Evolutionary conservation across 2,888 invertebrate genomes (phyloP), one percentile per base, ranked within the genome.

Genomic region (Leptinotarsa rubiginosa): DNA sequence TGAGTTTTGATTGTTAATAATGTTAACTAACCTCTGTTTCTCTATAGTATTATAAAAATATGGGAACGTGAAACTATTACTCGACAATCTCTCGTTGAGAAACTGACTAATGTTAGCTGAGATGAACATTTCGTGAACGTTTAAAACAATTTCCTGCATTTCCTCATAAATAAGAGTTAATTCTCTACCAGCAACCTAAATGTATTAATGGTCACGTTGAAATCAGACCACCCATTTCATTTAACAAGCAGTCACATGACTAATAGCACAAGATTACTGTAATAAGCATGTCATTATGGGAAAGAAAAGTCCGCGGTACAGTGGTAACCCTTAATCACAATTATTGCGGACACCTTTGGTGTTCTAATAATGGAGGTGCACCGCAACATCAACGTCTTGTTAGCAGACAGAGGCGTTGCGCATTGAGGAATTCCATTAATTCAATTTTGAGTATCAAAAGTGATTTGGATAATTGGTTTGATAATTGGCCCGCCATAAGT

Each of bases 221-320:
- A 73, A 75, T 70, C 71, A 83, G 85, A 85, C 85, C 85, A 85
- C 85, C 85, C 83, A 84, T 79, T 78, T 79, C 78, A 82, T 81
- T 82, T 83, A 85, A 84, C 83, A 83, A 84, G 82, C 83, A 82
- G 79, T 85, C 83, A 83, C 81, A 84, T 85, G 85, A 85, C 86
- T 86, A 86, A 86, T 86, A 85, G 85, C 81, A 78, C 80, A 82
- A 84, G 83, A 86, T 86, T 85, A 86, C 86, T 81, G 84, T 85
- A 85, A 86, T 86, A 86, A 85, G 80, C 84, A 79, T 85, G 86
- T 85, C 85, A 85, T 85, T 81, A 80, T 81, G 75, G 72, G 79
- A 79, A 79, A 76, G 77, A 80, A 80, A 79, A 80, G 80, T 79
- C 79, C 79, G 82, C 80, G 77, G 65, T 74, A 78, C 79, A 82